Evolutionary conservation across 2,113 vertebrate genomes (phyloP).

Genomic region (Amphiprion ocellaris): DNA sequence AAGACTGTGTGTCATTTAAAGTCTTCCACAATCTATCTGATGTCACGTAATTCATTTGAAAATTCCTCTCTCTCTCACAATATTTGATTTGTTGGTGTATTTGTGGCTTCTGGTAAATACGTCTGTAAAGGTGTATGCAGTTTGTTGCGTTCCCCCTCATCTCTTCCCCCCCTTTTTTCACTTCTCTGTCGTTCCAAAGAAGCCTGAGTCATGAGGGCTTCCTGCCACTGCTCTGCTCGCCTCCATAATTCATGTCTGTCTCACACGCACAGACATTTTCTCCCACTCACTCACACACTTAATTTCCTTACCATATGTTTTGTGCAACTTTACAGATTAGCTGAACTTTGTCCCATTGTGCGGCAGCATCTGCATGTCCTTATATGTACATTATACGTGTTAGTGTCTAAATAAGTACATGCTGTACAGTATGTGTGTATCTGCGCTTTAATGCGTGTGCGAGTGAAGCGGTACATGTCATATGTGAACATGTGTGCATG

Average conservation of each 20-base stretch:
- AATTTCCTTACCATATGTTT: conserved; percentile 58
- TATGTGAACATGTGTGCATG: background rate
- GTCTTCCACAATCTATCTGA: conserved; percentile 7
- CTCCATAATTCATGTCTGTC: conserved; percentile 74
- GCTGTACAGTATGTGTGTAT: background rate
- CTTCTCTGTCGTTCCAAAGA: conserved; percentile 66
- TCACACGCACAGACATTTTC: conserved; percentile 57
- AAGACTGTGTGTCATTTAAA: conserved; percentile 4
- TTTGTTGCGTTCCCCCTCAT: conserved; percentile 19
- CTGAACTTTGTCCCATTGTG: background rate
- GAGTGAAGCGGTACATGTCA: background rate
- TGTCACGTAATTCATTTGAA: conserved; percentile 13
- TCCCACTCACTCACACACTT: conserved; percentile 38
- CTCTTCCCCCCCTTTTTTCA: conserved; percentile 26
- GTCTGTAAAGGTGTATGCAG: conserved; percentile 29
- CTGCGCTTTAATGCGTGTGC: background rate
- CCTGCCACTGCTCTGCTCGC: conserved; percentile 70
- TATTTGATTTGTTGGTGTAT: conserved; percentile 23
- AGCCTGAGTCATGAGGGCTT: conserved; percentile 77
- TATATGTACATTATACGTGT: background rate
- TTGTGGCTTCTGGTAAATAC: conserved; percentile 29
- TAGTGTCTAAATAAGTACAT: conserved; percentile 5
- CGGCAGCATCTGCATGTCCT: conserved; percentile 4
- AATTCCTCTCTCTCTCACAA: conserved; percentile 25
- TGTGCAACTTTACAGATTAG: background rate